Base-by-base conservation (phyloP, 2,797 vertebrate genomes). In the Adrianichthys oophorus region DNA sequence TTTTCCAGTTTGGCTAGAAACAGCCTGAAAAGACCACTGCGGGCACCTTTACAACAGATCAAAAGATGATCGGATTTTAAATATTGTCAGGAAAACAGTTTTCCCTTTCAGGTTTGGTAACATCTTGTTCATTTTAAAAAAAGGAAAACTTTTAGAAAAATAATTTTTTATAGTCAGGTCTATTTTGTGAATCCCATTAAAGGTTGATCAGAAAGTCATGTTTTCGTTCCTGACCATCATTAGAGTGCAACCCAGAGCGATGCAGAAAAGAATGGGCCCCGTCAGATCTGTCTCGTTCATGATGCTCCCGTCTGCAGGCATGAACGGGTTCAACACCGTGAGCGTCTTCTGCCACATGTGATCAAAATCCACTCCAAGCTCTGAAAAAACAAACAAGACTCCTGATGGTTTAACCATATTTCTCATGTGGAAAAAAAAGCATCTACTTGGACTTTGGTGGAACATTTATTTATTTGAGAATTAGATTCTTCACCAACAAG, bases 261-360 rank as follows among this genome's bases (percentile, higher is more conserved):
- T 76, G 55, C 95, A 97, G 84, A 97, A 97, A 4, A 98, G 90
- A 91, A 98, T 88, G 1, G 95, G 95, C 23, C 96, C 95, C 0
- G 94, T 92, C 90, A 98, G 76, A 68, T 98, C 96, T 0, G 95
- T 97, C 85, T 98, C 95, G 7, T 95, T 96, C 95, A 96, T 97
- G 68, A 98, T 97, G 89, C 84, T 95, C 72, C 95, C 95, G 56
- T 98, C 95, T 50, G 95, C 94, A 60, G 86, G 91, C 81, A 95
- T 96, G 41, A 96, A 70, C 0, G 95, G 95, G 85, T 97, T 95
- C 40, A 98, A 82, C 66, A 96, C 95, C 0, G 95, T 97, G 13
- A 98, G 84, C 0, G 95, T 96, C 88, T 97, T 97, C 88, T 97
- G 95, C 95, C 95, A 96, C 89, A 97, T 95, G 90, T 96, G 94